These are phyloP conservation scores for Papilio polytes DNA, from an alignment of 1,140 invertebrate species.

Conservation along the genomic window DNA sequence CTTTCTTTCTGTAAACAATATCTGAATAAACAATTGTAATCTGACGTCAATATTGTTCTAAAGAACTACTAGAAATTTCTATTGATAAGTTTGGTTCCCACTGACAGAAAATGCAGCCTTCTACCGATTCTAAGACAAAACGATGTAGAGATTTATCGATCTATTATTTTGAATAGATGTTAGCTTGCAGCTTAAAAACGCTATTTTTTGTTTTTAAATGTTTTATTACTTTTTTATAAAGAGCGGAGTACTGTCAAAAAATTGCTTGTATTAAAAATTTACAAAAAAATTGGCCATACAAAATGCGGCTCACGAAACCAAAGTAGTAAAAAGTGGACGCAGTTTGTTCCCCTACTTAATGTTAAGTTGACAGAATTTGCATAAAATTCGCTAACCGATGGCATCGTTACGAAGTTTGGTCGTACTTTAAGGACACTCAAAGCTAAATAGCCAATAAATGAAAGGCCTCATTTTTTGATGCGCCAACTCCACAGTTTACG, in stretches of 20 bases:
- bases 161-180: background rate
- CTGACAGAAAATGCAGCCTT: too few relatives aligned
- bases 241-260: background rate
- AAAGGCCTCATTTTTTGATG: conserved; percentile 55
- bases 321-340: conserved; percentile 72
- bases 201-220: background rate
- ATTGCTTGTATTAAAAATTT: background rate
- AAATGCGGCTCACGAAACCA: conserved; percentile 47
- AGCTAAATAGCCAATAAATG: conserved; percentile 76
- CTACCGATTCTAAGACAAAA: background rate
- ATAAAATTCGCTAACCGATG: conserved; percentile 70
- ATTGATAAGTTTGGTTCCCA: background rate
- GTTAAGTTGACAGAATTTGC: conserved; percentile 74
- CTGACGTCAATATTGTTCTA: background rate
- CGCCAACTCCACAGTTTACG: background rate
- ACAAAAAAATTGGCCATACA: conserved; percentile 31
- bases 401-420: conserved; percentile 72
- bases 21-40: background rate
- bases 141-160: background rate
- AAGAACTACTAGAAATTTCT: background rate
- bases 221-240: background rate
- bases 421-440: conserved; percentile 76
- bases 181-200: background rate
- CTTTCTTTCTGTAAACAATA: conserved; percentile 28
- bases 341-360: conserved; percentile 76